phyloP scores from a whole-genome alignment of 2,888 invertebrate species.

The Cactoblastis cactorum region DNA sequence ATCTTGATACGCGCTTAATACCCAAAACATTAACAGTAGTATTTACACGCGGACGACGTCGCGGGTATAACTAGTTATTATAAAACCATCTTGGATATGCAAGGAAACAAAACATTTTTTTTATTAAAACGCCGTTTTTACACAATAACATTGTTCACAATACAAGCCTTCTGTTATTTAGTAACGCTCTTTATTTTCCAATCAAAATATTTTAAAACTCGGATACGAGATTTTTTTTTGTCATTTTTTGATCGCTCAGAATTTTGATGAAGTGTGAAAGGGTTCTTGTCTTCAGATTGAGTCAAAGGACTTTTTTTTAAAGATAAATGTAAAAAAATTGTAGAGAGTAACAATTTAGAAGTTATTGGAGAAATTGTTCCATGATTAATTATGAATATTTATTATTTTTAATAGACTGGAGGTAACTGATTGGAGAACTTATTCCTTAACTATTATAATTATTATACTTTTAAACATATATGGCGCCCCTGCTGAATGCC shows the following conservation, averaged over 20 bases:
- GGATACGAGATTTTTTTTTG: constrained; percentile 57
- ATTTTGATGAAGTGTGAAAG: constrained; percentile 73
- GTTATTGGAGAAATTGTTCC: too few relatives aligned
- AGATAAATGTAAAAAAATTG: constrained; percentile 23
- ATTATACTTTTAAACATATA: too few relatives aligned
- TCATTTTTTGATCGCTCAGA: constrained; percentile 47
- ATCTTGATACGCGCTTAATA: too few relatives aligned
- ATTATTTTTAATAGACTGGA: too few relatives aligned
- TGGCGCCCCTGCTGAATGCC: too few relatives aligned
- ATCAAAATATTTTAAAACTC: constrained; percentile 70
- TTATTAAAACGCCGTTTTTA: not conserved
- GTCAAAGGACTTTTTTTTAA: constrained; percentile 51
- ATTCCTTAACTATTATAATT: too few relatives aligned
- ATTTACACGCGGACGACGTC: too few relatives aligned
- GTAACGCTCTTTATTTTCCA: constrained; percentile 73
- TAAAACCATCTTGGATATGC: not conserved
- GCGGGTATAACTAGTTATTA: too few relatives aligned
- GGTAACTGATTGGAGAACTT: too few relatives aligned
- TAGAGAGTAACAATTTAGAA: not conserved
- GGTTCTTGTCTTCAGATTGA: constrained; percentile 59
- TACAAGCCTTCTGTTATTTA: constrained; percentile 48
- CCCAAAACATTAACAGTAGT: too few relatives aligned
- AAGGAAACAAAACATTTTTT: not conserved
- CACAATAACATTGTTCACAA: constrained; percentile 9
- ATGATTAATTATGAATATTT: too few relatives aligned